Evolutionary conservation across 2,888 invertebrate genomes (phyloP), one percentile per base, ranked within the genome.

Genomic region (Drosophila differens): DNA sequence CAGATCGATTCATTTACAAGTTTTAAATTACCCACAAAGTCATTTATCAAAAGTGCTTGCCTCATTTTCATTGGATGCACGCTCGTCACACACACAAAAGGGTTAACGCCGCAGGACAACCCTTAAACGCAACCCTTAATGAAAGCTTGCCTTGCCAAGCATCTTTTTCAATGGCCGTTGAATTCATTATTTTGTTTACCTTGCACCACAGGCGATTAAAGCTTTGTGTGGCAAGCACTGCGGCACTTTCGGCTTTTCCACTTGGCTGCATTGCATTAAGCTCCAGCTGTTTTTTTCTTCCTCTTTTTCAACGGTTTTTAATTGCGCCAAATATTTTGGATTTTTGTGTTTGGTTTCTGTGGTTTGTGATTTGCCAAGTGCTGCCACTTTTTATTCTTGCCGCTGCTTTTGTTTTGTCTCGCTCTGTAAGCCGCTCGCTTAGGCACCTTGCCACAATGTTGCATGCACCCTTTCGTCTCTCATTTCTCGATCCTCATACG

Each of bases 401-500:
- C 9, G 41, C 19, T 53, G 14, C 52, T n/a, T 9, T 41, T 19
- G 59, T 30, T 19, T 32, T 19, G 19, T 37, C 30, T 51, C 35
- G 28, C 58, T 69, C 61, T 47, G 25, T 79, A 79, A 79, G 76
- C 66, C 62, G 60, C 62, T 57, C 66, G 70, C 73, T 53, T 61
- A 62, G 79, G 64, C 80, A 78, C 78, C 80, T 81, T 81, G 74
- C 81, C 41, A 68, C 73, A 76, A 25, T 47, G 47, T 47, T 47
- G 47, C 47, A 67, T 62, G 67, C 79, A 76, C 81, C 81, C 82
- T 82, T 82, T 81, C 69, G 68, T 39, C 19, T 58, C 16, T 51
- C 28, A 19, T 22, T 49, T 14, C 41, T 52, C 51, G 28, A 25
- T 37, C 37, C 59, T 14, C 51, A 58, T 53, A 55, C 28, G 62